Conservation (phyloP, 64 coral and sea anemone species). For the Pocillopora verrucosa region DNA sequence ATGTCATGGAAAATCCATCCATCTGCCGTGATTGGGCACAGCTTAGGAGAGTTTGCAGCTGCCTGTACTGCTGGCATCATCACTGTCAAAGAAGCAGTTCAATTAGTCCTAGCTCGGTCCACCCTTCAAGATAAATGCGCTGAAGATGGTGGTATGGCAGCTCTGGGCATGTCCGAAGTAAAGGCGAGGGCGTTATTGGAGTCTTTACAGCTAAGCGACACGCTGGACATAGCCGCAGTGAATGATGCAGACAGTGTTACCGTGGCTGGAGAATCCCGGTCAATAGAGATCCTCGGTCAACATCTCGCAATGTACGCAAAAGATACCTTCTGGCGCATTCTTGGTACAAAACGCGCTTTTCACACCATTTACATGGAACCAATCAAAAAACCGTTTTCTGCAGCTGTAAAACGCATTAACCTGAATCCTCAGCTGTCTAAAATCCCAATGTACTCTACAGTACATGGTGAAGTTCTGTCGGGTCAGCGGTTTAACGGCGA, state of each 20-base stretch:
- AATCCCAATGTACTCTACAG: constrained; percentile 61
- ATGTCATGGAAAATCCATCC: constrained; percentile 76
- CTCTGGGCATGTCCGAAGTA: constrained; percentile 62
- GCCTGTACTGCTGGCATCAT: constrained; percentile 56
- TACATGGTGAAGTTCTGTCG: constrained; percentile 41
- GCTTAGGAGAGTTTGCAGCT: constrained; percentile 81
- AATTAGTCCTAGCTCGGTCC: constrained; percentile 64
- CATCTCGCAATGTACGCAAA: constrained; percentile 32
- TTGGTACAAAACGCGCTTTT: constrained; percentile 72
- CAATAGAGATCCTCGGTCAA: constrained; percentile 46
- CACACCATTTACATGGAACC: constrained; percentile 74
- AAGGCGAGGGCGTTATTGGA: constrained; percentile 22
- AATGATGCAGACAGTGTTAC: constrained; percentile 69
- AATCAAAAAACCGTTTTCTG: constrained; percentile 44
- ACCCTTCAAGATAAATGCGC: constrained; percentile 67
- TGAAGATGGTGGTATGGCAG: constrained; percentile 66
- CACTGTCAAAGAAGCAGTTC: constrained; percentile 54
- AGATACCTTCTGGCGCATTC: constrained; percentile 59
- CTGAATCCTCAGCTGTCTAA: constrained; percentile 35
- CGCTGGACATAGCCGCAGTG: constrained; percentile 48
- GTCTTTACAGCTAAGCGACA: constrained; percentile 16
- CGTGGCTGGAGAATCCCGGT: constrained; percentile 56
- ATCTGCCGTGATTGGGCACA: constrained; percentile 80
- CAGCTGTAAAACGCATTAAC: not conserved
- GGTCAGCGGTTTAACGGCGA: constrained; percentile 20